Base-by-base conservation (phyloP, 2,888 invertebrate genomes). In the Pardosa pseudoannulata region DNA sequence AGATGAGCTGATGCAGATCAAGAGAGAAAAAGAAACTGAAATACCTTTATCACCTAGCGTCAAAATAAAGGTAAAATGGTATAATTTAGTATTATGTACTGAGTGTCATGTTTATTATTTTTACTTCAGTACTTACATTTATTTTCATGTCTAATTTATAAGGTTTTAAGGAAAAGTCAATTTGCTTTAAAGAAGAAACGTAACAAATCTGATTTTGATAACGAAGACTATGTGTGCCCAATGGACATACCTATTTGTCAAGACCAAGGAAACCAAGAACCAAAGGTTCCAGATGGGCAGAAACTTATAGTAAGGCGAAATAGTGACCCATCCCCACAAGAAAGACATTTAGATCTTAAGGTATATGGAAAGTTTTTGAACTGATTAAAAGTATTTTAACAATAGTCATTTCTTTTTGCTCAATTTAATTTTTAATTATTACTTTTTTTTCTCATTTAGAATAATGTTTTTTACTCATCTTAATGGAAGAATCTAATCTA, bases 161-260 rank as follows among this genome's bases (percentile, higher is more conserved):
- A 95, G 96, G 94, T 95, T 91, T 94, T 95, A 91, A 96, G 96
- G 93, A 96, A 96, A 91, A 95, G 95, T 70, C 96, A 96, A 92
- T 97, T 97, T 92, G 95, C 96, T 0, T 91, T 97, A 90, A 96
- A 96, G 91, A 93, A 95, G 68, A 96, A 96, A 92, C 90, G 91
- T 72, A 91, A 90, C 72, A 91, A 91, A 88, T 95, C 95, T 89
- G 97, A 97, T 90, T 92, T 95, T 64, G 97, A 97, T 90, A 94
- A 95, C 90, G 95, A 95, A 29, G 96, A 97, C 91, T 94, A 96
- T 90, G 96, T 97, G 89, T 97, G 97, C 90, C 97, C 97, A 23
- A 93, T 96, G 90, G 93, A 93, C 67, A 89, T 85, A 7, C 79
- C 79, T 46, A 46, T 85, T 70, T 39, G 19, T 9, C 19, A 1